These are phyloP conservation scores for Mormyrus iriodes DNA, from an alignment of 2,113 vertebrate species.

Conservation along the genomic window DNA sequence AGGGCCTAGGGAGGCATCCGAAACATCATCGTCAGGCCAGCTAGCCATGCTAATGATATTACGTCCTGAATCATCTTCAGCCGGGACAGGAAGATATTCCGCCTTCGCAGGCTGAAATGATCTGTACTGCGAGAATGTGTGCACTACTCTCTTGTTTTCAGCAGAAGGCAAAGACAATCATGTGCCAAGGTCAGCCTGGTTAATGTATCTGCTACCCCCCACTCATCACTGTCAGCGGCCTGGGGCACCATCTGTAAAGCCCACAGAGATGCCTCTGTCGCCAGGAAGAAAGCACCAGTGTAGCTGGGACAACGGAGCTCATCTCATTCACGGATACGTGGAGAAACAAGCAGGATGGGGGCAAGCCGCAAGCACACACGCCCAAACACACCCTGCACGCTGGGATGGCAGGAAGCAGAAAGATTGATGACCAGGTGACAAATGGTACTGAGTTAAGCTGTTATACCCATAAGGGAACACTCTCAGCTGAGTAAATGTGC, in stretches of 20 bases:
- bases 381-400: neutral
- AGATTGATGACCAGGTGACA: neutral
- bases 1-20: constrained; percentile 65
- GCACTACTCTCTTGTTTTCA: neutral
- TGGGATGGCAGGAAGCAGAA: neutral
- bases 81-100: neutral
- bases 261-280: neutral
- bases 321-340: constrained; percentile 9
- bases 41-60: neutral
- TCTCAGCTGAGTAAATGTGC: neutral
- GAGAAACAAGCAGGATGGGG: neutral
- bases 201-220: neutral
- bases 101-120: neutral
- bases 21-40: neutral
- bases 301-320: neutral
- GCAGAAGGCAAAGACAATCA: neutral
- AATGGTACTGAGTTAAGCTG: neutral
- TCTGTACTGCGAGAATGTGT: neutral
- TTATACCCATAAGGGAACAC: neutral
- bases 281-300: neutral
- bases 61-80: neutral
- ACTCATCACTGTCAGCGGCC: constrained; percentile 2
- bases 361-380: neutral
- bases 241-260: neutral
- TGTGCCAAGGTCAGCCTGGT: neutral